Evolutionary conservation across 2,113 vertebrate genomes (phyloP), one percentile per base, ranked within the genome.

Genomic region (Epinephelus lanceolatus): DNA sequence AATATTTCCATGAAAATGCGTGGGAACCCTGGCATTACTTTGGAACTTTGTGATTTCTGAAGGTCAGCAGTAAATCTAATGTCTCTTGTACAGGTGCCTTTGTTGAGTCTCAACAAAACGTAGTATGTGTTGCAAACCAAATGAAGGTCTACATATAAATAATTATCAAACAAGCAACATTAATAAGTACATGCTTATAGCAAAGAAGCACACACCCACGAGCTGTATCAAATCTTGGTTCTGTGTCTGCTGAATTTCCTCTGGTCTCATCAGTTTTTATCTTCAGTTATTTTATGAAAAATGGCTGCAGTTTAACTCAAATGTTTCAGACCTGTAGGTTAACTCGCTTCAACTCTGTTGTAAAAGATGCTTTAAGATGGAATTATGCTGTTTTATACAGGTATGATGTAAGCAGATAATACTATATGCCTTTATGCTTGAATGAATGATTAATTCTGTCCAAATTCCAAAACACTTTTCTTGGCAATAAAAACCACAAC

Each of bases 71-170:
- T 19, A 51, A 23, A n/a, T 19, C 11, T 45, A 45, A 45, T 37
- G 33, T 65, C 47, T 62, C 9, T 8, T 27, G n/a, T 52, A 62
- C 5, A 40, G 55, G 45, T 84, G 77, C 63, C 69, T 72, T 83
- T 71, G 63, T 71, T 78, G 62, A 69, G 51, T 71, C 30, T 67
- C 57, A 80, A 62, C 47, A 72, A 49, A 72, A 70, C 70, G 70
- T 69, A 77, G 25, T 83, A 51, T 72, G 59, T 74, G 23, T 67
- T 21, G 1, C 21, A 17, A 78, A 82, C 33, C 51, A 86, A 82
- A 90, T 93, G 84, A 92, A 92, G 89, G 86, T 82, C 62, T 84
- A 30, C 5, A 23, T 86, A 81, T 81, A 84, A 69, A 83, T 88
- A 85, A 70, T 18, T 23, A 73, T 71, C 30, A 79, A 81, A 80